Base-by-base conservation (phyloP, 2,888 invertebrate species). In the Perizoma flavofasciatum region DNA sequence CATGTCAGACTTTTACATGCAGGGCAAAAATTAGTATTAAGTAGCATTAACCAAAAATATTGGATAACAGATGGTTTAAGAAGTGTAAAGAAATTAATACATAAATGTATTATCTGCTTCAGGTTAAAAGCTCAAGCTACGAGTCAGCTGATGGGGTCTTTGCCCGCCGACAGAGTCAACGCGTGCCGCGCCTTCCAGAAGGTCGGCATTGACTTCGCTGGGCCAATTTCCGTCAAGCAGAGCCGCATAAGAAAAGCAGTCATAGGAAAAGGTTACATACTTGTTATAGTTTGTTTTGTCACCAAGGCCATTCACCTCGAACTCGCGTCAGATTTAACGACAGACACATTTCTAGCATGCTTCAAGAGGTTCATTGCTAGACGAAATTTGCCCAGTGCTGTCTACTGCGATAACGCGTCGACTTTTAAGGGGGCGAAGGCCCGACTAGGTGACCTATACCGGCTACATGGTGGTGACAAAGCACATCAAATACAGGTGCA, bases 171-270 rank as follows among this genome's bases (percentile, higher is more conserved):
- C 49, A 44, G 59, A 62, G 2, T 65, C 6, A 39, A 7, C 1
- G 39, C n/a, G 5, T 6, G 49, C n/a, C n/a, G n/a, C 6, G 39
- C 11, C 22, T 49, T 49, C 9, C 22, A 49, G 64, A n/a, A 32
- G 6, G 6, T 32, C 1, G 50, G 41, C 33, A 0, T 68, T 7
- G 68, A 67, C 40, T 68, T 62, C 10, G 59, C 61, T 41, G 71
- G 69, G 1, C 67, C 68, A 0, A 55, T 71, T 8, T 9, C 37
- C 5, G 46, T 68, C 2, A 69, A 69, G 35, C 5, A 33, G 4
- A 7, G 53, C 4, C 45, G 56, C 1, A 39, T 56, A 6, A 32
- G 49, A 6, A 37, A 34, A 41, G 10, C 8, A 46, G 10, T 49
- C 39, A 53, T 35, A 41, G 9, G 33, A 34, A 51, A 51, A 44